Evolutionary conservation across 2,113 vertebrate species (phyloP), one percentile per base, ranked within the genome.

Genomic region (Plectropomus leopardus): DNA sequence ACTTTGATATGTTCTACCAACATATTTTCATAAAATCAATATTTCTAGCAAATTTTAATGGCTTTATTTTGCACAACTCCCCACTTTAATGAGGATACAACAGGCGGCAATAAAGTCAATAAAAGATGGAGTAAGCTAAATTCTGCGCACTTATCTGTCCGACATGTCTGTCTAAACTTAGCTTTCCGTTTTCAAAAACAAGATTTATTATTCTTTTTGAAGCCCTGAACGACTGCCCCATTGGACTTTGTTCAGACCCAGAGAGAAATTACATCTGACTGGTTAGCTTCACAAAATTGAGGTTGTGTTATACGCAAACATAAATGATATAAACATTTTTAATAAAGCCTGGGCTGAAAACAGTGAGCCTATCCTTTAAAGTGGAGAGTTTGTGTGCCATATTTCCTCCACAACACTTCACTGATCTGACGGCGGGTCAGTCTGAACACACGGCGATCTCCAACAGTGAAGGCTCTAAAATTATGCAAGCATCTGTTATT

Each of bases 171-270:
- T 64, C 58, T 50, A 58, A 83, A 83, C 6, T 19, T n/a, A 67
- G 48, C 21, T 67, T 80, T 72, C 32, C 2, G 66, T 55, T 81
- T 72, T 26, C 36, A 60, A 57, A 88, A 50, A 82, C 64, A 80
- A 32, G 3, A 66, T 59, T 51, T 30, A 47, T 40, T 3, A 51
- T 75, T 84, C 65, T 65, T 68, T 82, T 72, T 88, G 50, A 81
- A 83, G 51, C 19, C 14, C 8, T 48, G 17, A 23, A 26, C 21
- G 3, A n/a, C 51, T 17, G 61, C 50, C 48, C 59, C 40, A 16
- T 3, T 8, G 19, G 60, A 72, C 40, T 58, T 47, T 26, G 28
- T 53, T 67, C 15, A 47, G 30, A 48, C 15, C 42, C 48, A 8
- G 6, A 21, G 71, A 75, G 45, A 57, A 45, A 48, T 36, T 19